Evolutionary conservation across 2,113 vertebrate species (phyloP).

Genomic region (Pteropus alecto): DNA sequence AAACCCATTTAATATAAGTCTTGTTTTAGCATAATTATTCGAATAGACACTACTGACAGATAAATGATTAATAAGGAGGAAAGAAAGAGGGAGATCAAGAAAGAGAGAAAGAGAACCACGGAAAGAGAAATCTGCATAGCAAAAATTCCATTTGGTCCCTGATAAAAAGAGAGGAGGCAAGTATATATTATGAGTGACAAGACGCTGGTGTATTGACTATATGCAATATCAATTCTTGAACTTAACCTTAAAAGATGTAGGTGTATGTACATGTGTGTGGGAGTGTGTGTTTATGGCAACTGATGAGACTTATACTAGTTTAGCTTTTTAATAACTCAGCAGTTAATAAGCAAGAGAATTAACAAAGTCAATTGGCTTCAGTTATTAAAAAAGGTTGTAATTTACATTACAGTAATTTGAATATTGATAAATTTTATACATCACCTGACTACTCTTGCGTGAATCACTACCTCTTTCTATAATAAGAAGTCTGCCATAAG

Average conservation of each 20-base stretch:
- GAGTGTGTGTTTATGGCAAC: background rate
- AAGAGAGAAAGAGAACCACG: background rate
- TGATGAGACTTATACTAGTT: background rate
- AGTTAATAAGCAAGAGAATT: background rate
- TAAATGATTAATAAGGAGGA: background rate
- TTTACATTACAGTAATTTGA: background rate
- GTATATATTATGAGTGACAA: background rate
- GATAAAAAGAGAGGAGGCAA: background rate
- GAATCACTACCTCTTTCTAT: background rate
- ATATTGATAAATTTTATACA: background rate
- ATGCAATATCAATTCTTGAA: background rate
- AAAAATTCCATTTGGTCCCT: background rate
- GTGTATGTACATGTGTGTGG: background rate
- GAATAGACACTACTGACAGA: background rate
- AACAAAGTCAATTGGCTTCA: background rate
- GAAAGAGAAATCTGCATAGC: background rate
- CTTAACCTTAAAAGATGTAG: background rate
- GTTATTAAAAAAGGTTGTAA: background rate
- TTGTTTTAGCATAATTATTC: background rate
- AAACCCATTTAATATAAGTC: background rate
- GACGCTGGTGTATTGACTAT: background rate
- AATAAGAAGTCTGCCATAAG: background rate
- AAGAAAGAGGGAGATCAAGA: background rate
- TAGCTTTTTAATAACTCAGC: background rate
- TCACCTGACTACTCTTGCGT: background rate